A percentile compares a stretch with the other conserved stretches of the same genome.
phyloP scores from a whole-genome alignment of 2,113 vertebrate species.

The Labeo catla region DNA sequence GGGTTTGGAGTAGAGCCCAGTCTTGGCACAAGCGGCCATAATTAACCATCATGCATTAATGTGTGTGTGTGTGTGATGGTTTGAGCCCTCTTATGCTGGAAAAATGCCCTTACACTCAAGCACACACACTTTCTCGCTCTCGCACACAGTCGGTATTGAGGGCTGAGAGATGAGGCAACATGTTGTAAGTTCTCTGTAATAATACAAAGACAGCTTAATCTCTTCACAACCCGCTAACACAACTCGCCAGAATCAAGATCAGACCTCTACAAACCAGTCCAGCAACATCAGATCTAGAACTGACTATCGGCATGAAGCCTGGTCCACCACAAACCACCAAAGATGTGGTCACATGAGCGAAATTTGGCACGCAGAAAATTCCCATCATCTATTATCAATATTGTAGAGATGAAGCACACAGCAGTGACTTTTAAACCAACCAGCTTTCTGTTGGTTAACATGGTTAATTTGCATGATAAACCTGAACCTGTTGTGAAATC shows the following conservation, averaged over 20 bases:
- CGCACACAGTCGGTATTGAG: slow-evolving; percentile 17
- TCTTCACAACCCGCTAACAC: slow-evolving; percentile 6
- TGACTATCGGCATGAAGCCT: no score
- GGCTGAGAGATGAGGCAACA: slow-evolving; percentile 55
- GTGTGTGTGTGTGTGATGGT: slow-evolving; percentile 44
- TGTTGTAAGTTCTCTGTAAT: slow-evolving; percentile 55
- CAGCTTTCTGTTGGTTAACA: no score
- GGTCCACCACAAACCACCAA: not conserved
- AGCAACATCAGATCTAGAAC: not conserved
- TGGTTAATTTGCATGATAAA: no score
- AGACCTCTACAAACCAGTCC: slow-evolving; percentile 68
- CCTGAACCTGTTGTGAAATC: no score
- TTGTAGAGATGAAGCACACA: not conserved
- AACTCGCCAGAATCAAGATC: slow-evolving; percentile 80
- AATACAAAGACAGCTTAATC: slow-evolving; percentile 82
- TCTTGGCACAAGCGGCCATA: slow-evolving; percentile 51
- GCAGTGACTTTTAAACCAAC: not conserved
- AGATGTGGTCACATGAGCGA: not conserved
- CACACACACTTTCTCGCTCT: slow-evolving; percentile 16
- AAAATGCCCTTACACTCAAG: slow-evolving; percentile 41
- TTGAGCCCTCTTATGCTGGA: slow-evolving; percentile 51
- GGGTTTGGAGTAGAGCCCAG: slow-evolving; percentile 58
- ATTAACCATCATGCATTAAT: slow-evolving; percentile 51
- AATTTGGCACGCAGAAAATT: not conserved
- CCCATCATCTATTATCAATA: not conserved